These are phyloP conservation scores for Hydropsyche betteni DNA, from an alignment of 2,888 invertebrate species.

Conservation along the genomic window DNA sequence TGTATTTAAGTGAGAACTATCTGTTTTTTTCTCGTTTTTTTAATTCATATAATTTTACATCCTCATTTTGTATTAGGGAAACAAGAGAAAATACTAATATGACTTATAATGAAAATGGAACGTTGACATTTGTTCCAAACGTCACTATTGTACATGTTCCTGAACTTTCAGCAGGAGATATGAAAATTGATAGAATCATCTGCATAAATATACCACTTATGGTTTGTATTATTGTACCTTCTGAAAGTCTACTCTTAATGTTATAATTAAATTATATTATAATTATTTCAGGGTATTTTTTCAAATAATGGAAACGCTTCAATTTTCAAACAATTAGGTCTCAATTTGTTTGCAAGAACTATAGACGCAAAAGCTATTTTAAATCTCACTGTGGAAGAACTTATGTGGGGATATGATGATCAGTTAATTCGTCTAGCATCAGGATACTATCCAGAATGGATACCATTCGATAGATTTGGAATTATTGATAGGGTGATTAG, in stretches of 20 bases:
- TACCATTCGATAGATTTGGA: constrained; percentile 83
- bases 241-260: background rate
- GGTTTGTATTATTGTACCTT: constrained; percentile 63
- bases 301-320: constrained; percentile 66
- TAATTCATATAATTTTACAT: background rate
- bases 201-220: constrained; percentile 78
- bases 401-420: constrained; percentile 86
- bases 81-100: constrained; percentile 72
- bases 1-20: constrained; percentile 75
- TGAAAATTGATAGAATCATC: constrained; percentile 67
- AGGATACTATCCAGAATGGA: constrained; percentile 77
- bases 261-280: constrained; percentile 27
- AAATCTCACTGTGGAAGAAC: constrained; percentile 72
- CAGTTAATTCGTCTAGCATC: constrained; percentile 75
- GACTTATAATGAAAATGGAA: constrained; percentile 71
- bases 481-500: constrained; percentile 79
- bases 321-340: constrained; percentile 67
- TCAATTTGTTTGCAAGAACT: constrained; percentile 67
- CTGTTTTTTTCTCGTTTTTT: background rate
- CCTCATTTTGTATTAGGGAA: constrained; percentile 66
- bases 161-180: constrained; percentile 73
- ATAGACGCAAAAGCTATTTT: constrained; percentile 71
- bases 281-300: constrained; percentile 65
- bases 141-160: constrained; percentile 68
- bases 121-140: constrained; percentile 72